phyloP scores from a whole-genome alignment of 2,888 invertebrate genomes.

The Watsonalla cultraria region DNA sequence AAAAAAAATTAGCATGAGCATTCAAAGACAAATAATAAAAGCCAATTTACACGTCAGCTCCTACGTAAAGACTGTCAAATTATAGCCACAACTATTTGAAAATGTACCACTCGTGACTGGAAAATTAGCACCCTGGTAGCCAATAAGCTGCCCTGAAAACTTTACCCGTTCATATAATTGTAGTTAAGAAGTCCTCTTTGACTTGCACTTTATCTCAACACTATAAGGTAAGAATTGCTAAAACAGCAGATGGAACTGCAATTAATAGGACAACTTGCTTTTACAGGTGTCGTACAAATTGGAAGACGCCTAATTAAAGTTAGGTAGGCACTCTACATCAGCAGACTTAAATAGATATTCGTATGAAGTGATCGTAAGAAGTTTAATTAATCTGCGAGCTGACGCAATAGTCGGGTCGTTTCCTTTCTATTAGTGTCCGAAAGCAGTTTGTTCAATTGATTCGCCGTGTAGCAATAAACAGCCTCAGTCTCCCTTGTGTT shows the following conservation, averaged over 20 bases:
- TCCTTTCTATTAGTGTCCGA: conserved; percentile 61
- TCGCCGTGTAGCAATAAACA: conserved; percentile 60
- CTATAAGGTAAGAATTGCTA: conserved; percentile 44
- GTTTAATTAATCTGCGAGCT: conserved; percentile 68
- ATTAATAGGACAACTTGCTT: conserved; percentile 64
- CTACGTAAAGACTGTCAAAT: conserved; percentile 69
- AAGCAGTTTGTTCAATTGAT: conserved; percentile 68
- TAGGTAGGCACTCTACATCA: conserved; percentile 47
- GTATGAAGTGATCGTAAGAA: conserved; percentile 54
- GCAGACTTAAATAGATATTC: conserved; percentile 58
- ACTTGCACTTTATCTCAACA: conserved; percentile 37
- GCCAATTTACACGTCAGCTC: conserved; percentile 63
- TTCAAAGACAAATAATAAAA: conserved; percentile 71
- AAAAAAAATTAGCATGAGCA: conserved; percentile 65
- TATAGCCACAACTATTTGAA: conserved; percentile 69
- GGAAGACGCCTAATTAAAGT: conserved; percentile 74
- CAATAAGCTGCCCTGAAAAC: conserved; percentile 60
- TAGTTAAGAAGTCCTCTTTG: conserved; percentile 22
- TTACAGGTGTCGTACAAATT: conserved; percentile 66
- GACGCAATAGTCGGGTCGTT: conserved; percentile 60
- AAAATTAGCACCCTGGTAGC: conserved; percentile 59
- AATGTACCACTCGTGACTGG: conserved; percentile 67
- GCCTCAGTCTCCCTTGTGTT: conserved; percentile 49
- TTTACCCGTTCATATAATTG: conserved; percentile 50
- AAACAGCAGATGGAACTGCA: conserved; percentile 33